These are phyloP conservation scores for Acronicta aceris DNA, from an alignment of 2,888 invertebrate species.

Conservation along the genomic window DNA sequence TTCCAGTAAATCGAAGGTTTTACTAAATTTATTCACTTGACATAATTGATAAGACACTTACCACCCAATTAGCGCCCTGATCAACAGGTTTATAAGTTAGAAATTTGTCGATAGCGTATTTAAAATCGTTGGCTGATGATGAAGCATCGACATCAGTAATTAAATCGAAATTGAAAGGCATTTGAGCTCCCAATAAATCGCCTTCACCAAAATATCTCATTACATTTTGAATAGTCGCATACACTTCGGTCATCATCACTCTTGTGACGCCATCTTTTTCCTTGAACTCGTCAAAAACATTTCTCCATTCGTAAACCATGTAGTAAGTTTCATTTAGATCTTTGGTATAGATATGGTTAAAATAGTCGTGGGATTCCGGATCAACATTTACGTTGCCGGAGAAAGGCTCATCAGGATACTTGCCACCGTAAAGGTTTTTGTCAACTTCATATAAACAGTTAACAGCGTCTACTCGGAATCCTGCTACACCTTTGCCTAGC, in stretches of 20 bases:
- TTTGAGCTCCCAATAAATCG: conserved; percentile 90
- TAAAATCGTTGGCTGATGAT: conserved; percentile 90
- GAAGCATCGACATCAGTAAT: conserved; percentile 89
- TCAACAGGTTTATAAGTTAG: conserved; percentile 90
- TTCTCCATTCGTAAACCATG: conserved; percentile 91
- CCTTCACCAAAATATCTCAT: conserved; percentile 91
- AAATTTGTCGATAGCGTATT: conserved; percentile 91
- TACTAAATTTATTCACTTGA: neutral
- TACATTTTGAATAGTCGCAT: conserved; percentile 89
- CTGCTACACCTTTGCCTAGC: conserved; percentile 95
- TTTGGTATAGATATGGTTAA: conserved; percentile 90
- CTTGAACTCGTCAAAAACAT: conserved; percentile 89
- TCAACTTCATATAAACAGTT: conserved; percentile 90
- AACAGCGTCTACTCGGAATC: conserved; percentile 95
- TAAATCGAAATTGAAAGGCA: conserved; percentile 94
- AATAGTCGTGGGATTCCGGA: conserved; percentile 87
- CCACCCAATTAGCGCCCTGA: conserved; percentile 93
- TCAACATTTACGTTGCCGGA: conserved; percentile 80
- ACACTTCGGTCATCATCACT: conserved; percentile 94
- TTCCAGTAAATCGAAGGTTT: no score
- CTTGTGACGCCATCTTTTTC: conserved; percentile 82
- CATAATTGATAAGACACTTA: conserved; percentile 76
- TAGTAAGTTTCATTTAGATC: conserved; percentile 90
- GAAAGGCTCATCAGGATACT: conserved; percentile 88
- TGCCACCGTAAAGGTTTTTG: conserved; percentile 79